Base-by-base conservation (phyloP, 2,113 vertebrate species). In the Leucoraja erinaceus region DNA sequence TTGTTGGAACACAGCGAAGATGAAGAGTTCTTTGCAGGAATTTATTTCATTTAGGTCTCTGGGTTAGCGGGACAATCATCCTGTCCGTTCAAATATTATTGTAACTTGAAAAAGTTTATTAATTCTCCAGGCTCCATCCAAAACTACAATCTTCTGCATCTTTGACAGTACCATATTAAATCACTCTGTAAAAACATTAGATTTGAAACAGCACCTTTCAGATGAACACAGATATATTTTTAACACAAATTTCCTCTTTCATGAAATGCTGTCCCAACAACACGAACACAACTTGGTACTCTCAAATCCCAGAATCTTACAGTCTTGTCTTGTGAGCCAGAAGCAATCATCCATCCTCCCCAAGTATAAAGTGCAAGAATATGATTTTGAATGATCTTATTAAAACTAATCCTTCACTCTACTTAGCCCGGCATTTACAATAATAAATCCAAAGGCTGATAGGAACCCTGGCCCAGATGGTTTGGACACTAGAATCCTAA, bases 291-390 rank as follows among this genome's bases (percentile, higher is more conserved):
- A 95, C 98, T 99, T 93, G 99, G 99, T 90, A 99, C 98, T 93
- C 99, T 96, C 93, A 99, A 95, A 95, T 99, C 99, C 98, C 99
- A 99, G 94, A 99, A 99, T 90, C 98, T 97, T 93, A 99, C 98
- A 0, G 98, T 99, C 95, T 99, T 99, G 95, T 99, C 99, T 94
- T 99, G 98, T 54, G 98, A 99, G 93, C 98, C 98, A 1, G 98
- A 99, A 7, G 98, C 98, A 88, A 99, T 99, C 98, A 99, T 99
- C 98, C 99, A 99, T 93, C 99, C 98, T 4, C 98, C 98, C 98
- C 98, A 99, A 0, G 99, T 99, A 91, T 99, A 99, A 95, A 99
- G 97, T 96, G 98, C 98, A 96, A 99, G 96, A 94, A 99, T 99
- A 94, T 99, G 99, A 93, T 20, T 72, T 72, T 72, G 70, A 22